Evolutionary conservation across 1,140 invertebrate genomes (phyloP).

Genomic region (Euglossa dilemma): DNA sequence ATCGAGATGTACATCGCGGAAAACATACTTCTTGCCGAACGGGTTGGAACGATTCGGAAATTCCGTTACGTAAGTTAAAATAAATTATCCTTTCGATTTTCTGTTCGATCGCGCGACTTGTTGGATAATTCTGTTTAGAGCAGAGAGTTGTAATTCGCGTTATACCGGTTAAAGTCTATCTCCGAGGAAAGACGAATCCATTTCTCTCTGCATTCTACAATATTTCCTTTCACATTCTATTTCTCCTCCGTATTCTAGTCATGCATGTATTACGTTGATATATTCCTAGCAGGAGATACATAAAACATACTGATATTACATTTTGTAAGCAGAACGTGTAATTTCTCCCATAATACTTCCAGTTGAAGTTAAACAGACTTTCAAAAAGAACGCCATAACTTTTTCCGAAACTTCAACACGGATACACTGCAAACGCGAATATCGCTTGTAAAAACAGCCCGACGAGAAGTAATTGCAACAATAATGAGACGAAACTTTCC

Average conservation of each 20-base stretch:
- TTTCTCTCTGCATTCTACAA: neutral
- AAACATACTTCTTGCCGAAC: too few species aligned
- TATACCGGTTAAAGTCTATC: neutral
- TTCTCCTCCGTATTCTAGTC: neutral
- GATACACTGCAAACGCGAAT: too few species aligned
- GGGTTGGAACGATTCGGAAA: neutral
- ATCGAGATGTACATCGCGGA: neutral
- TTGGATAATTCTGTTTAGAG: neutral
- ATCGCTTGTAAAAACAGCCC: too few species aligned
- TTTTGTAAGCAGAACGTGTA: neutral
- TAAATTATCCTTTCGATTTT: neutral
- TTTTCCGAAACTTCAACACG: neutral
- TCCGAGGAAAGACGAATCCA: neutral
- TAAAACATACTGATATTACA: neutral
- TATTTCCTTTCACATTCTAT: slow-evolving; percentile 3
- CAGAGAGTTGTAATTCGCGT: neutral
- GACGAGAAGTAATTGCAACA: too few species aligned
- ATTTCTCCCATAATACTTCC: neutral
- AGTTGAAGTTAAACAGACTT: neutral
- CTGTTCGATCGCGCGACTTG: too few species aligned
- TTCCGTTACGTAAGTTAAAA: neutral
- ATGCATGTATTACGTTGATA: neutral
- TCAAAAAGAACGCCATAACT: neutral
- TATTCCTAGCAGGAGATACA: neutral
- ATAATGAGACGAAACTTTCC: too few species aligned